Conservation (phyloP, 2,888 invertebrate genomes). For the Glyphotaelius pellucidus region DNA sequence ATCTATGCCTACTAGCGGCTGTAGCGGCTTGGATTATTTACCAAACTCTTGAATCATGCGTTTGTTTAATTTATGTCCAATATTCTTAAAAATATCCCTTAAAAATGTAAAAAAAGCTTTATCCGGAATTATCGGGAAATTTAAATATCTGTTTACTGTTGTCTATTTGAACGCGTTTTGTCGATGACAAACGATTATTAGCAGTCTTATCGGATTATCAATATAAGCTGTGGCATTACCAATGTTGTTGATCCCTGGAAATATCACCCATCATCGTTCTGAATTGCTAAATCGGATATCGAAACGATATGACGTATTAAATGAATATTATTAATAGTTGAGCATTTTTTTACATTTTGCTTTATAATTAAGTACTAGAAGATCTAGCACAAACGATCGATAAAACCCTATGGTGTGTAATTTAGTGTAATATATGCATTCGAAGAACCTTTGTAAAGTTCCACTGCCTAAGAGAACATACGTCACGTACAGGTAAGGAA, state of each 20-base stretch:
- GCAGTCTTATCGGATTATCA: neutral
- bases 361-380: no score
- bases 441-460: no score
- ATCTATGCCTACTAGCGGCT: no score
- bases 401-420: no score
- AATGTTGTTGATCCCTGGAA: neutral
- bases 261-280: neutral
- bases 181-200: neutral
- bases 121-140: neutral
- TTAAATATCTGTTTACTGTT: neutral
- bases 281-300: neutral
- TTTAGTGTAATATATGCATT: no score
- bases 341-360: neutral
- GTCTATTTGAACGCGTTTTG: neutral
- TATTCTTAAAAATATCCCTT: no score
- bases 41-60: no score
- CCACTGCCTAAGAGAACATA: no score
- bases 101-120: neutral
- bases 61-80: no score
- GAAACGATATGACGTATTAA: neutral
- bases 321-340: neutral
- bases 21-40: no score
- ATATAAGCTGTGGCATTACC: neutral
- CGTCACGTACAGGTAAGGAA: no score
- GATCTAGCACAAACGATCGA: no score